Conservation (phyloP, 2,113 vertebrate genomes). For the Aviceda subcristata region DNA sequence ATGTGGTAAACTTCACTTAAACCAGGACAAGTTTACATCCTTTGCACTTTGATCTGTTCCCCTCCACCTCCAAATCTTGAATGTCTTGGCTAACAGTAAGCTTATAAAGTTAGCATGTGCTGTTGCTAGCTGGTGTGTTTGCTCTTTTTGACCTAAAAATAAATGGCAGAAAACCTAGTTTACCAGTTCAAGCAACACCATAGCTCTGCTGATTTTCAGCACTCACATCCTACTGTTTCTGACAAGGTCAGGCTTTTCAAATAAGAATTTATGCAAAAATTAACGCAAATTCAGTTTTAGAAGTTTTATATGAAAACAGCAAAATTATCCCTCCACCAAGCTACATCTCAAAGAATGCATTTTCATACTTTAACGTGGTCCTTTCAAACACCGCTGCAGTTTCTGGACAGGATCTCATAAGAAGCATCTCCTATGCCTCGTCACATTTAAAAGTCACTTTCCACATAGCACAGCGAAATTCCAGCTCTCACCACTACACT, state of each 20-base stretch:
- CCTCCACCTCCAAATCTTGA: neutral
- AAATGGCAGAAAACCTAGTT: neutral
- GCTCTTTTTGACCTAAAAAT: neutral
- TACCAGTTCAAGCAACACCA: neutral
- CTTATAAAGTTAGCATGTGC: neutral
- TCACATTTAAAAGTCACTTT: neutral
- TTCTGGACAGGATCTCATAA: neutral
- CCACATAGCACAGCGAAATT: rapidly evolving
- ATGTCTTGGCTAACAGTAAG: neutral
- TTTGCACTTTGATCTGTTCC: neutral
- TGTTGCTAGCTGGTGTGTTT: too few species aligned
- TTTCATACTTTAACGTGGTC: neutral
- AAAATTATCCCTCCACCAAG: neutral
- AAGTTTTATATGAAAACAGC: neutral
- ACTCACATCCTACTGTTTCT: neutral
- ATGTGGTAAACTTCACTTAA: neutral
- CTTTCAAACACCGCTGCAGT: neutral
- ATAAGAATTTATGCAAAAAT: neutral
- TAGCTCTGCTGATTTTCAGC: neutral
- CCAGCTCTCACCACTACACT: neutral
- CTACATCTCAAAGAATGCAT: neutral
- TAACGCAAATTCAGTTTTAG: neutral
- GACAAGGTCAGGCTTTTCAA: neutral
- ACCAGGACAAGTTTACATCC: neutral
- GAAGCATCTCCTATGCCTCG: neutral